phyloP scores from a whole-genome alignment of 92 coral and sea anemone species.

The Pocillopora meandrina region DNA sequence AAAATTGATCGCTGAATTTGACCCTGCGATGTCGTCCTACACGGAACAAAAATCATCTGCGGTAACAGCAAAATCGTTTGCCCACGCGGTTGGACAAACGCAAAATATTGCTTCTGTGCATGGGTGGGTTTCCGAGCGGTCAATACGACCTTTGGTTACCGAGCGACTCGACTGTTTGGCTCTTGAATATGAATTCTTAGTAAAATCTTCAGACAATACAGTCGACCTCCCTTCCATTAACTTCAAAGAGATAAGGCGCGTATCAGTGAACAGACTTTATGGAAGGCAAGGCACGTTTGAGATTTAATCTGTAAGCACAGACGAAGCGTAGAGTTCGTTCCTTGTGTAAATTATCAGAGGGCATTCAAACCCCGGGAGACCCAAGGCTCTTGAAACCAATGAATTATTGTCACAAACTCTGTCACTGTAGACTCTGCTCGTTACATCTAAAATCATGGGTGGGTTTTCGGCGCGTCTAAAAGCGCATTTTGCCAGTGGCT shows the following conservation, averaged over 20 bases:
- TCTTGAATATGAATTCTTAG: not conserved
- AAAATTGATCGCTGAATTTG: not conserved
- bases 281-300: not conserved
- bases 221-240: not conserved
- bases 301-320: not conserved
- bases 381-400: not conserved
- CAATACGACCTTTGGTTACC: conserved; percentile 13
- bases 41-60: not conserved
- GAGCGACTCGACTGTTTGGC: not conserved
- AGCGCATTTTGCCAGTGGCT: not conserved
- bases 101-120: conserved; percentile 14
- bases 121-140: conserved; percentile 1
- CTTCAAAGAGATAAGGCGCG: not conserved
- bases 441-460: not conserved
- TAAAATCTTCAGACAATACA: not conserved
- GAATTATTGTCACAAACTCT: conserved; percentile 13
- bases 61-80: not conserved
- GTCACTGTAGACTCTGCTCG: not conserved
- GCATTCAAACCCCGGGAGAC: conserved; percentile 15
- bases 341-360: not conserved
- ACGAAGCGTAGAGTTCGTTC: not conserved
- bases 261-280: not conserved
- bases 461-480: not conserved
- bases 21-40: not conserved
- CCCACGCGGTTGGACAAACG: conserved; percentile 4